A percentile compares a stretch with the other conserved stretches of the same genome.
These are phyloP conservation scores for Psittacula echo DNA, from an alignment of 2,797 vertebrate genomes.

Conservation along the genomic window DNA sequence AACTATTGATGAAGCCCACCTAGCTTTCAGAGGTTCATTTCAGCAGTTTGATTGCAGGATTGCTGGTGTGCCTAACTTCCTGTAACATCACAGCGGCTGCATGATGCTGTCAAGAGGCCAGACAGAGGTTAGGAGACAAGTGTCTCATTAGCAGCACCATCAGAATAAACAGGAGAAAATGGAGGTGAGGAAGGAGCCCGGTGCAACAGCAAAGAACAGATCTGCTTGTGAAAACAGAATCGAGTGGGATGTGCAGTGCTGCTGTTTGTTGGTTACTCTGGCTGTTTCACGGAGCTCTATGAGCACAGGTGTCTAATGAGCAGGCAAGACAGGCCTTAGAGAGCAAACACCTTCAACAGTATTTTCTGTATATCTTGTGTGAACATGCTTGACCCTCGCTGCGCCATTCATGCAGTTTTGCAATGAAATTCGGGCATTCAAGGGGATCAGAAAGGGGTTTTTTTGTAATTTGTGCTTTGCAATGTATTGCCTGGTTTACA, in stretches of 20 bases:
- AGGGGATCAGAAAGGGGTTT: background rate
- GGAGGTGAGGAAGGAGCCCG: background rate
- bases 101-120: conserved; percentile 1
- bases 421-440: background rate
- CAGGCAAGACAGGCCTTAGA: background rate
- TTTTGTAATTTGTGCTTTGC: background rate
- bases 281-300: background rate
- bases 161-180: background rate
- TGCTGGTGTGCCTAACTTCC: conserved; percentile 27
- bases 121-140: conserved; percentile 32
- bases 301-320: background rate
- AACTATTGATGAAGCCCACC: conserved; percentile 16
- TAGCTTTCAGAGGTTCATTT: conserved; percentile 17
- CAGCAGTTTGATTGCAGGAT: background rate
- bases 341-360: background rate
- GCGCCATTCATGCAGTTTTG: background rate
- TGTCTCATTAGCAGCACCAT: conserved; percentile 44
- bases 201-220: background rate
- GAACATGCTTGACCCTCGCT: background rate
- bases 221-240: background rate
- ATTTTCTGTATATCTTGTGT: background rate
- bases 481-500: background rate
- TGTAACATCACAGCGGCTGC: conserved; percentile 9
- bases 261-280: background rate
- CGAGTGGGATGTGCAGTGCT: background rate